Evolutionary conservation across 2,797 vertebrate species (phyloP).

Genomic region (Acipenser oxyrinchus): DNA sequence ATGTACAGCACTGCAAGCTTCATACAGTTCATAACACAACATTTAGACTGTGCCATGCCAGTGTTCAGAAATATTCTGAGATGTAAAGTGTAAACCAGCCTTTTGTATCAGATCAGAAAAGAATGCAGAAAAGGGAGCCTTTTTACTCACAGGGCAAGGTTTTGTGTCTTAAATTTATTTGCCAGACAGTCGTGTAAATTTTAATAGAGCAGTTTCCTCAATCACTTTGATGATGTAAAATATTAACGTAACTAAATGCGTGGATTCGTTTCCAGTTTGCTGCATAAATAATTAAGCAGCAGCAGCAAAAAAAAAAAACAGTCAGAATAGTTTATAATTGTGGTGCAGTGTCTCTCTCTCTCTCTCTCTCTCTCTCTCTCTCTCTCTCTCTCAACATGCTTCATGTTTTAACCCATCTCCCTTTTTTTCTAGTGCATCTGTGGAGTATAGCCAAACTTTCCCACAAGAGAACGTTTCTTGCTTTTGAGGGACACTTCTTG

Average conservation of each 20-base stretch:
- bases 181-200: constrained; percentile 12
- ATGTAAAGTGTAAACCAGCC: too few relatives aligned
- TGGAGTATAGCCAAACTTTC: too few relatives aligned
- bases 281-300: constrained; percentile 27
- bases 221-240: constrained; percentile 25
- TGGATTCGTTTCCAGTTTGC: constrained; percentile 20
- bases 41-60: too few relatives aligned
- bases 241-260: constrained; percentile 30
- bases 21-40: too few relatives aligned
- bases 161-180: not conserved
- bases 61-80: too few relatives aligned
- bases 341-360: constrained; percentile 4
- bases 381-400: constrained; percentile 8
- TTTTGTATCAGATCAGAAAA: too few relatives aligned
- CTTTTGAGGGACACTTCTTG: too few relatives aligned
- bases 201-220: constrained; percentile 18
- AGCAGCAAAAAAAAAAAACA: constrained; percentile 12
- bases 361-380: too few relatives aligned
- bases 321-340: constrained; percentile 10
- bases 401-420: not conserved
- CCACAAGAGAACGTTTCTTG: too few relatives aligned
- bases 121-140: too few relatives aligned
- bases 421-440: not conserved
- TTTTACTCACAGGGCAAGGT: too few relatives aligned
- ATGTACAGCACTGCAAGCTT: too few relatives aligned